Evolutionary conservation across 2,888 invertebrate species (phyloP), one percentile per base, ranked within the genome.

Genomic region (Ormyrus nitidulus): DNA sequence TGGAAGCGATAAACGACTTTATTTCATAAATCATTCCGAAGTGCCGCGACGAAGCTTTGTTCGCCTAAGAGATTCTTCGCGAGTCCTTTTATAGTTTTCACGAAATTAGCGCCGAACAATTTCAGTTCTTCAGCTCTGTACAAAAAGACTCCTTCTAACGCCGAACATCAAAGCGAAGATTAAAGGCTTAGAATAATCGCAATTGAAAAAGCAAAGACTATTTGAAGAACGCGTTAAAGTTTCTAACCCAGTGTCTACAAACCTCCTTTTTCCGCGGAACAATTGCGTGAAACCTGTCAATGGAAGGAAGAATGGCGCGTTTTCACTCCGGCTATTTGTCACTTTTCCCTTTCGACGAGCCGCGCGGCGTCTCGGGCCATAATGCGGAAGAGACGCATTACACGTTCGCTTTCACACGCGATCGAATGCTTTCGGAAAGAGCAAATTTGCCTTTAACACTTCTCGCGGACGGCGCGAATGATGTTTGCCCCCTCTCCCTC

Each of bases 361-460:
- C 48, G 48, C 58, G n/a, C 58, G n/a, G n/a, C 58, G 53, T 9
- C 9, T 6, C 10, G 11, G 19, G 13, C 44, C 49, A 34, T 49
- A 10, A 10, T 4, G 34, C 66, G 74, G 66, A 66, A 75, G 66
- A 66, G 44, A 51, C 11, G 54, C 65, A 65, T 74, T 74, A 75
- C 74, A 44, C 61, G 48, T 6, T 68, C 70, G 77, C 77, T 77
- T 71, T 77, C 77, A 77, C 70, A 64, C 54, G 51, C 56, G 69
- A 77, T 71, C 71, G 70, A 58, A 44, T 65, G 69, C 69, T 65
- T 74, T 74, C 34, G 74, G 61, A 8, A 74, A 74, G 65, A 66
- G 49, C 65, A 76, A 76, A 76, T 76, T 68, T 76, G 53, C 76
- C 53, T 76, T 76, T 69, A 19, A 76, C 68, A 61, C 68, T 61